Base-by-base conservation (phyloP, 2,797 vertebrate genomes). In the Chloroceryle amazona region DNA sequence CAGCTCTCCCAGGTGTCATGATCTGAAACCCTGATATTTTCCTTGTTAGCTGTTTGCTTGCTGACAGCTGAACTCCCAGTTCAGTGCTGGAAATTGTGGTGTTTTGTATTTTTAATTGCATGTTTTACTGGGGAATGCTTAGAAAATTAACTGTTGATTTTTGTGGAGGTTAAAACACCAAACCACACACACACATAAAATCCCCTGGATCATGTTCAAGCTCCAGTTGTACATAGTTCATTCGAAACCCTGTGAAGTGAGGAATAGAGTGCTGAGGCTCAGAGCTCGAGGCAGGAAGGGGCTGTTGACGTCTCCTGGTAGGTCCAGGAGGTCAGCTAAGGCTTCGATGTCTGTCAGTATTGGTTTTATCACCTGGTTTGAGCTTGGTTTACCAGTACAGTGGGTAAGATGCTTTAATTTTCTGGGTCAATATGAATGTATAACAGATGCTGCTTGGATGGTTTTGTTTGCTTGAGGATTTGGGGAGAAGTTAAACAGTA, bases 141-240 rank as follows among this genome's bases (percentile, higher is more conserved):
- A 37, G 28, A 20, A 82, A 88, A 58, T 41, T 15, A 51, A 23
- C 41, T 42, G 11, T 13, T 78, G 1, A 0, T 22, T 86, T 55
- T 42, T 81, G 16, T 29, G 39, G 61, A 18, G 39, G 51, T 91
- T 7, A 18, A 14, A 60, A 70, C 41, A 37, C 2, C 6, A 41
- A 39, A 31, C 16, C 9, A 8, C 26, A 11, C 25, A 18, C 15
- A 8, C 11, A 11, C 10, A 55, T 13, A 16, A 6, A 17, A 5
- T 1, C 11, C 6, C 11, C 41, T 11, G 37, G 67, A 63, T 41
- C 1, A 1, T 17, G 1, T 26, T 62, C 33, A 71, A 21, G 31
- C n/a, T 74, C 29, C 21, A 29, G 21, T 29, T 74, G 37, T 37
- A 2, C 6, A 4, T 19, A 35, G n/a, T 25, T 70, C 4, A 17